Conservation (phyloP, 2,113 vertebrate genomes). For the Ptyas mucosa region DNA sequence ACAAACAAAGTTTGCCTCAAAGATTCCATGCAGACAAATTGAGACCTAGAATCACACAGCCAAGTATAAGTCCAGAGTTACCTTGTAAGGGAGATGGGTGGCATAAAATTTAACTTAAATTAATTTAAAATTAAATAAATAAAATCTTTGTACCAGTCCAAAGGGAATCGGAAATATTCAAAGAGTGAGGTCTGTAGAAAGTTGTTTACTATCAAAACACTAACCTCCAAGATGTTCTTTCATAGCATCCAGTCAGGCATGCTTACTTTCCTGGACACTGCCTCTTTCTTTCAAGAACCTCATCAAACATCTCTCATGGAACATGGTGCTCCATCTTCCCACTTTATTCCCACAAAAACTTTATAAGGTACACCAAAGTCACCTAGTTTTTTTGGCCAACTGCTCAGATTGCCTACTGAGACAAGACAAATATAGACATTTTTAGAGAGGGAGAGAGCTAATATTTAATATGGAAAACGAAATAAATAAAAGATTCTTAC, state of each 20-base stretch:
- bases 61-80: neutral
- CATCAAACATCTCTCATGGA: neutral
- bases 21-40: neutral
- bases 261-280: neutral
- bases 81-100: neutral
- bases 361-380: neutral
- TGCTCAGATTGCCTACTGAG: neutral
- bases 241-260: neutral
- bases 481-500: neutral
- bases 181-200: neutral
- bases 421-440: neutral
- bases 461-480: neutral
- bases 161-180: neutral
- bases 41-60: neutral
- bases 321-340: neutral
- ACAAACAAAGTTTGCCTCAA: neutral
- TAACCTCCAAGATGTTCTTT: neutral
- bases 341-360: neutral
- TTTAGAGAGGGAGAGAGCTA: neutral
- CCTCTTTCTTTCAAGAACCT: neutral
- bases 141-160: neutral
- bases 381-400: neutral
- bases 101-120: neutral
- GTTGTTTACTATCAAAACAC: neutral
- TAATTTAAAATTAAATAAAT: neutral